Percentiles rank a stretch among this genome's conserved stretches.
phyloP scores from a whole-genome alignment of 2,797 vertebrate genomes.

The Poliocrania exsul region DNA sequence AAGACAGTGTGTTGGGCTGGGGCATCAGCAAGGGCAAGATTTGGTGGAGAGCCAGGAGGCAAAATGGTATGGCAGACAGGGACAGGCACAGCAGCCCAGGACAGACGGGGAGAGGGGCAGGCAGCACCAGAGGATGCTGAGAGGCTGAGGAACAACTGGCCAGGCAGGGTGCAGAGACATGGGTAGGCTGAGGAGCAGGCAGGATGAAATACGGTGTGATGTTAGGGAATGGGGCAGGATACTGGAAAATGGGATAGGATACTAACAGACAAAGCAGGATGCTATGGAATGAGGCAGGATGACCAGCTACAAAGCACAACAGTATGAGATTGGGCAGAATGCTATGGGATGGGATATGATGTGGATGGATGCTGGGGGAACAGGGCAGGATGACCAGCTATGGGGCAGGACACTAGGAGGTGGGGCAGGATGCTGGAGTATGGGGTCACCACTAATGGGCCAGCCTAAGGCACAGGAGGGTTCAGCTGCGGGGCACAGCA shows the following conservation, averaged over 20 bases:
- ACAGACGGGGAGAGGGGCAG: background rate
- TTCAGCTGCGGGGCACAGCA: rapidly evolving
- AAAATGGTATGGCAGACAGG: background rate
- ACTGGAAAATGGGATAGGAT: background rate
- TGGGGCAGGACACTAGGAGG: background rate
- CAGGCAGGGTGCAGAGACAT: background rate
- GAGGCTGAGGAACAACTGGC: background rate
- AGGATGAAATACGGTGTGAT: background rate
- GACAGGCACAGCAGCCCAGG: background rate
- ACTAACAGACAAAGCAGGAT: background rate
- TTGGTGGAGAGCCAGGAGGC: background rate
- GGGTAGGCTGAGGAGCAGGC: background rate
- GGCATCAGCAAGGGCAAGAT: background rate
- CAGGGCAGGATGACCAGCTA: background rate
- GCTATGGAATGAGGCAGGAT: background rate
- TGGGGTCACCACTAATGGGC: background rate
- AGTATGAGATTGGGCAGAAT: background rate
- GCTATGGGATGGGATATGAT: background rate
- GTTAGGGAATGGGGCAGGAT: background rate
- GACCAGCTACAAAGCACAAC: background rate
- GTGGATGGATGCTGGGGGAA: background rate
- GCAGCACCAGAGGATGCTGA: background rate
- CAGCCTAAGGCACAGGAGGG: background rate
- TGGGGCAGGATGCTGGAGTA: background rate
- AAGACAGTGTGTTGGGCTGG: background rate